Percentiles rank a stretch among this genome's conserved stretches.
Evolutionary conservation across 92 coral and sea anemone species (phyloP).

Genomic region (Chrysogorgia sp.): DNA sequence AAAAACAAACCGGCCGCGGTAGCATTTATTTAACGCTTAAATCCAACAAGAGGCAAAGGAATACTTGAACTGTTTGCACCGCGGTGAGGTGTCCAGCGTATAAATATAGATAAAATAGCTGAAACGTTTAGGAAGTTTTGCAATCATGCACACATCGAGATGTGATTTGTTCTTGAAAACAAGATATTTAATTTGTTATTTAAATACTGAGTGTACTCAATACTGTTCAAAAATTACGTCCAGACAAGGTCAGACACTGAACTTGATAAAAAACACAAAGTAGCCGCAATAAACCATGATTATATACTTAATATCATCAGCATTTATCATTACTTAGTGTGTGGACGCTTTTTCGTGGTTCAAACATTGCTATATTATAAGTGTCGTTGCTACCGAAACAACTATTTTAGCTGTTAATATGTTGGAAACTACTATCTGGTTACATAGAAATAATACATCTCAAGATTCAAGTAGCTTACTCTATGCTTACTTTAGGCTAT

Average conservation of each 20-base stretch:
- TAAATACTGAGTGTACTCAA: background rate
- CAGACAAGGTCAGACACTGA: background rate
- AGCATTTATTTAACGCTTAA: conserved; percentile 25
- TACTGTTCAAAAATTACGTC: background rate
- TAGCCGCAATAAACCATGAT: too few species aligned
- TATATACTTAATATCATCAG: too few species aligned
- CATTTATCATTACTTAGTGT: too few species aligned
- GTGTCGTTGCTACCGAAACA: too few species aligned
- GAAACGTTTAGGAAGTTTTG: background rate
- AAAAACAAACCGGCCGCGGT: conserved; percentile 11
- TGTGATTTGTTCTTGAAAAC: background rate
- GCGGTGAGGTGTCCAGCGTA: background rate
- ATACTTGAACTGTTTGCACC: background rate
- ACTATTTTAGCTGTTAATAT: too few species aligned
- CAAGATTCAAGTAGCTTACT: too few species aligned
- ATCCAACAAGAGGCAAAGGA: conserved; percentile 14
- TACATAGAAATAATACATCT: too few species aligned
- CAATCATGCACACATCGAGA: conserved; percentile 4
- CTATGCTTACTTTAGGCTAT: too few species aligned
- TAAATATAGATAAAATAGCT: too few species aligned
- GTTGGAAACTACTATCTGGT: too few species aligned
- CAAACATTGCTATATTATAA: too few species aligned
- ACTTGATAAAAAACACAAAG: background rate
- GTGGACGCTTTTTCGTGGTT: too few species aligned
- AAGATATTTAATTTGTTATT: background rate